Base-by-base conservation (phyloP, 1,140 invertebrate species). In the Penaeus chinensis region DNA sequence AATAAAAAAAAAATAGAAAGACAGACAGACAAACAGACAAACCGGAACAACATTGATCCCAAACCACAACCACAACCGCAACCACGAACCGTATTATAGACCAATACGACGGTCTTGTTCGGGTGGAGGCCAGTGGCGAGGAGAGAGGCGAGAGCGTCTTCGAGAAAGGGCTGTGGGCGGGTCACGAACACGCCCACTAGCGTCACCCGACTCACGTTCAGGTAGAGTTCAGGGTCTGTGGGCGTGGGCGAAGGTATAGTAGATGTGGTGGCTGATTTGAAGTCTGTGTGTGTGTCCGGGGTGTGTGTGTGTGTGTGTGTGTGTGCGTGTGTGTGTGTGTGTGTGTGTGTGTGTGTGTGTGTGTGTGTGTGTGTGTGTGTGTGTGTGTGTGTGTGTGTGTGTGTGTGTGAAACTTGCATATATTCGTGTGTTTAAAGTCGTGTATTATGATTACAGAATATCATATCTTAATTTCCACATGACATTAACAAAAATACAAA, bases 131-230 rank as follows among this genome's bases (percentile, higher is more conserved):
- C 61, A 37, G 42, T 47, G 13, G 5, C 16, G 20, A 85, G 32
- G 10, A 85, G 11, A 37, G 84, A 66, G 24, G 2, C 27, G 37
- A 85, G 84, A 8, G 20, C 66, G 61, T 32, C n/a, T 24, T 78
- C 42, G 10, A 85, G 77, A 61, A 85, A 85, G 32, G 84, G 76
- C 3, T 85, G 84, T 5, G 84, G 76, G 2, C 32, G 18, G 7
- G 37, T 62, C 3, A 85, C 37, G 11, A 65, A 79, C 84, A 85
- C 84, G 7, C 76, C 84, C 63, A 85, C 84, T 32, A 85, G n/a
- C 62, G 79, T 61, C 42, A 54, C 22, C 11, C 69, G 60, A 10
- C 47, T 10, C 27, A 37, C 20, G 32, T n/a, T 63, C 83, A 69
- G 32, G 27, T n/a, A 3, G 63, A 42, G 37, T 47, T 24, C 10